Evolutionary conservation across 2,888 invertebrate species (phyloP), one percentile per base, ranked within the genome.

Genomic region (Philereme transversata): DNA sequence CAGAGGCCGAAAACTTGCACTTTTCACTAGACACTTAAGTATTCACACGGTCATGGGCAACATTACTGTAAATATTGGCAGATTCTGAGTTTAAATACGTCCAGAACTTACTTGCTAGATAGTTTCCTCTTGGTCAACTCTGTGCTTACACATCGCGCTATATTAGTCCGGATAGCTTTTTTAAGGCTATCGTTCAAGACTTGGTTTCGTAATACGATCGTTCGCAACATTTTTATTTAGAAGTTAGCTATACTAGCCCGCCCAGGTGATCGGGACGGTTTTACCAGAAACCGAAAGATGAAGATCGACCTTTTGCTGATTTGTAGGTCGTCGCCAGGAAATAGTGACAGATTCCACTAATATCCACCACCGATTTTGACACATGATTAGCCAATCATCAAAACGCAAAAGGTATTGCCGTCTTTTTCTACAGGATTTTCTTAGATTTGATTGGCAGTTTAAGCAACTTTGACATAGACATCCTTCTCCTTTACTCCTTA

Each of bases 161-260:
- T 82, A 83, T 94, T 95, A 67, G 86, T 86, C 77, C 94, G 89
- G 68, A 93, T 81, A 74, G 93, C 90, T 89, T 93, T 94, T 84
- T 93, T 93, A 51, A 95, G 83, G 77, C 94, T 88, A 80, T 93
- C 93, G 78, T 94, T 94, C 75, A 95, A 83, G 75, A 95, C 86
- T 84, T 95, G 94, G 85, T 94, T 95, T 92, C 95, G 95, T 86
- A 94, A 88, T 80, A 94, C 88, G 78, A 95, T 94, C 86, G 95
- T 95, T 93, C 96, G 95, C 88, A 96, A 93, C 96, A 96, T 96
- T 86, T 92, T 92, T 76, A 73, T 72, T 72, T 78, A 62, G 59
- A 73, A 74, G 70, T 74, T 68, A 69, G 64, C 79, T 83, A 81
- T 79, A 75, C 80, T 83, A 81, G 66, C 71, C 86, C 86, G 86